Evolutionary conservation across 2,113 vertebrate species (phyloP).

Genomic region (Erythrolamprus reginae): DNA sequence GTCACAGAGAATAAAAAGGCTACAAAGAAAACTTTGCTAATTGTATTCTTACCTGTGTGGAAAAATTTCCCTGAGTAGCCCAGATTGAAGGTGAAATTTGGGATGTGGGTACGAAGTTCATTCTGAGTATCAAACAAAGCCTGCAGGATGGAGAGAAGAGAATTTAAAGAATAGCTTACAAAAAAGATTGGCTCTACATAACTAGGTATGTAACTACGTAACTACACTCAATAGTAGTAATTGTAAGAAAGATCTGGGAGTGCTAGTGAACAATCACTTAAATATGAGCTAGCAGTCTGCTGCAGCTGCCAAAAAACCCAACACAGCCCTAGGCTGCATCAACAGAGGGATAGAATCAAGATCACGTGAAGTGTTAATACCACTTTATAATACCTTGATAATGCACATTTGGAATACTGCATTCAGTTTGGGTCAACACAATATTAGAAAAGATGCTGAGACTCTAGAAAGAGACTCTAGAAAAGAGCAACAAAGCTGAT

Average conservation of each 20-base stretch:
- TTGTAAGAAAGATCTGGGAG: background rate
- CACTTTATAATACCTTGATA: background rate
- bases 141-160: conserved; percentile 58
- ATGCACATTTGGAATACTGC: background rate
- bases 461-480: no score
- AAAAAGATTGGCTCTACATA: background rate
- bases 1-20: background rate
- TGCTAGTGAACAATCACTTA: background rate
- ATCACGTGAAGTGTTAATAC: background rate
- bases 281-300: background rate
- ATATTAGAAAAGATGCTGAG: no score
- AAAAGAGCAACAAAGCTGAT: no score
- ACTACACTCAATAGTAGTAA: background rate
- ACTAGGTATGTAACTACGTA: background rate
- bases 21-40: background rate
- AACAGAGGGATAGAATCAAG: background rate
- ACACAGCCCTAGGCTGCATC: background rate
- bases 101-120: conserved; percentile 87
- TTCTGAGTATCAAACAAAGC: conserved; percentile 90
- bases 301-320: background rate
- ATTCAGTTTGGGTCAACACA: no score
- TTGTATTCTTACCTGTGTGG: conserved; percentile 83
- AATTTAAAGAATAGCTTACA: background rate
- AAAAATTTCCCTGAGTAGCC: conserved; percentile 99
- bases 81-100: conserved; percentile 99